Evolutionary conservation across 1,140 invertebrate species (phyloP), one percentile per base, ranked within the genome.

Genomic region (Pantala flavescens): DNA sequence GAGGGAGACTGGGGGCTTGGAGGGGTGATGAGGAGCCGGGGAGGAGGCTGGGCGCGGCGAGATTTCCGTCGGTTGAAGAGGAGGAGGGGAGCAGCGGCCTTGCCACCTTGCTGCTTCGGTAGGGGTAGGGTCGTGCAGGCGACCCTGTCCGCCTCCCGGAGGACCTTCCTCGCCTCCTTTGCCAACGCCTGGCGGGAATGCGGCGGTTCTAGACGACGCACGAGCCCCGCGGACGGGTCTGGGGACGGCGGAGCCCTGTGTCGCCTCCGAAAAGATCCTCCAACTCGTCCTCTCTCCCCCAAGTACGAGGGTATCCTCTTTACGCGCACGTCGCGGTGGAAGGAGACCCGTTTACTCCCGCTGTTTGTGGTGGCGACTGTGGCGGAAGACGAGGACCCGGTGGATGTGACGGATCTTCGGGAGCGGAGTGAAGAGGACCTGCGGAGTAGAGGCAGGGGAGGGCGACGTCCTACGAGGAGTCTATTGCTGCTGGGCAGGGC

Each of bases 321-420:
- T 79, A 94, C 90, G 84, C 93, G 91, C 78, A 94, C 91, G 87
- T 93, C 92, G 81, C 90, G 88, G 87, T 94, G 93, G 86, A 94
- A 94, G 79, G 92, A 93, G 79, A 94, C 92, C 79, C 88, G 85
- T 21, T 63, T 63, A 12, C 49, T 63, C 5, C 49, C 49, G 49
- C 49, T 63, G 49, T 3, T 12, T 3, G 49, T 63, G 14, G 49
- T 63, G 3, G 49, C 49, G 49, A 63, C 49, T 16, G 49, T 63
- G 49, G 49, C 49, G 49, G 49, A 63, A 21, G 49, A 63, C 5
- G 49, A 63, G 14, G 49, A 63, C 12, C 49, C 49, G 2, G 49
- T 63, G 49, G 49, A 63, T 3, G 49, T 63, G 5, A 63, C 49
- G 12, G 49, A 63, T 16, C 49, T 16, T 63, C 49, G 3, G 49